Evolutionary conservation across 1,140 invertebrate species (phyloP).

Genomic region (Zaprionus vittiger): DNA sequence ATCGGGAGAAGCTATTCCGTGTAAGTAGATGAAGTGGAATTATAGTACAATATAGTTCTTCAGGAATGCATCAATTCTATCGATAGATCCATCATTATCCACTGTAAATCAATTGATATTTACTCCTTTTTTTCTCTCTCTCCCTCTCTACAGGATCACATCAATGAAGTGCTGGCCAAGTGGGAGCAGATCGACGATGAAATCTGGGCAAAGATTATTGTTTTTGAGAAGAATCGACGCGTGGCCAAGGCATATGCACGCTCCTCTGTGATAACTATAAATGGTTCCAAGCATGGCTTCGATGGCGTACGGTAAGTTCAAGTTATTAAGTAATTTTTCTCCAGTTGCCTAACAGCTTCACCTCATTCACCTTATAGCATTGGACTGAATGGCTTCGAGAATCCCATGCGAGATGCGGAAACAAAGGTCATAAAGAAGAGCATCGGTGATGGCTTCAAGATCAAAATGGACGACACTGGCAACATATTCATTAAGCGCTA

Average conservation of each 20-base stretch:
- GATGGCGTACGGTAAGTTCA: conserved; percentile 94
- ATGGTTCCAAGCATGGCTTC: conserved; percentile 97
- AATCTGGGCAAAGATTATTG: conserved; percentile 98
- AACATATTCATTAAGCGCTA: conserved; percentile 97
- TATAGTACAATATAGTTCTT: too few relatives aligned
- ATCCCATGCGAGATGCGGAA: conserved; percentile 95
- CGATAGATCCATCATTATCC: too few relatives aligned
- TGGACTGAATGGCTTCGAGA: conserved; percentile 96
- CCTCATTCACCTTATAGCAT: conserved; percentile 86
- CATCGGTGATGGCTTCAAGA: conserved; percentile 96
- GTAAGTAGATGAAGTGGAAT: conserved; percentile 85
- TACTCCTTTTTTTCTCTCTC: not conserved
- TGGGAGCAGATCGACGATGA: conserved; percentile 99
- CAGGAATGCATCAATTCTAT: too few relatives aligned
- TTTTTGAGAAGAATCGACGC: conserved; percentile 95
- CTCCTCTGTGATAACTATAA: conserved; percentile 96
- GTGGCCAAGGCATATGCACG: conserved; percentile 98
- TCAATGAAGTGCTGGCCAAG: conserved; percentile 97
- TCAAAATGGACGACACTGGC: conserved; percentile 97
- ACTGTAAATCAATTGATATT: not conserved
- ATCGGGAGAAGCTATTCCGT: conserved; percentile 96
- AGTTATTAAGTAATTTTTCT: not conserved
- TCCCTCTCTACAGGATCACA: conserved; percentile 92
- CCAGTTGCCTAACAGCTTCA: not conserved
- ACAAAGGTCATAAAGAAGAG: conserved; percentile 96